phyloP scores from a whole-genome alignment of 2,888 invertebrate genomes.

The Helicoverpa assulta region DNA sequence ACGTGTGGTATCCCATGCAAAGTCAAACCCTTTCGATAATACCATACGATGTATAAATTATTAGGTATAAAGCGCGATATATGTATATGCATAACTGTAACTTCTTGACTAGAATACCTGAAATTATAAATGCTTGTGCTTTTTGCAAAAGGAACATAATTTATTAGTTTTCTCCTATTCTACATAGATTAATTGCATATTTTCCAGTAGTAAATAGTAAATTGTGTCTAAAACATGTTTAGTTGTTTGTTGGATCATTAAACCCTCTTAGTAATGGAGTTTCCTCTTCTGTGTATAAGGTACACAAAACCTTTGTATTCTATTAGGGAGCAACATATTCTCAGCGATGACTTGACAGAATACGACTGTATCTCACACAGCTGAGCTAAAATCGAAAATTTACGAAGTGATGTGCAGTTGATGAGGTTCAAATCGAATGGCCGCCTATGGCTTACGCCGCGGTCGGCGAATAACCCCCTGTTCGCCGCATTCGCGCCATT shows the following conservation, averaged over 20 bases:
- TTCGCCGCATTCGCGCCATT: conserved; percentile 75
- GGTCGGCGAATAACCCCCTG: conserved; percentile 46
- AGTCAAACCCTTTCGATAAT: conserved; percentile 43
- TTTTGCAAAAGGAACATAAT: not conserved
- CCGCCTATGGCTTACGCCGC: conserved; percentile 48
- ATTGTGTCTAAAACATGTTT: not conserved
- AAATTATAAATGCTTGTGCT: not conserved
- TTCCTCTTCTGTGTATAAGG: not conserved
- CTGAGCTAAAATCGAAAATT: conserved; percentile 7
- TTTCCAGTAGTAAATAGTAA: not conserved
- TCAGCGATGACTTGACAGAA: conserved; percentile 10
- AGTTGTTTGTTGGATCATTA: not conserved
- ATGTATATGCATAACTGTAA: conserved; percentile 26
- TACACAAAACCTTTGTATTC: conserved; percentile 1
- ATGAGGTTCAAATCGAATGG: conserved; percentile 26
- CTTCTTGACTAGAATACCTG: not conserved
- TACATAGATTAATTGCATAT: not conserved
- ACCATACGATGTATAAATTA: conserved; percentile 41
- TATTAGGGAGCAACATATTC: not conserved
- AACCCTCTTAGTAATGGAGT: not conserved
- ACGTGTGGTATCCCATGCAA: conserved; percentile 50
- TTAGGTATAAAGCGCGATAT: conserved; percentile 33
- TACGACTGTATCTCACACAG: conserved; percentile 11
- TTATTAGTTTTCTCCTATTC: too few species aligned
- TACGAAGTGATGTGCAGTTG: conserved; percentile 3